A percentile compares a stretch with the other conserved stretches of the same genome.
phyloP scores from a whole-genome alignment of 2,888 invertebrate species.

The Caenorhabditis macrosperma region DNA sequence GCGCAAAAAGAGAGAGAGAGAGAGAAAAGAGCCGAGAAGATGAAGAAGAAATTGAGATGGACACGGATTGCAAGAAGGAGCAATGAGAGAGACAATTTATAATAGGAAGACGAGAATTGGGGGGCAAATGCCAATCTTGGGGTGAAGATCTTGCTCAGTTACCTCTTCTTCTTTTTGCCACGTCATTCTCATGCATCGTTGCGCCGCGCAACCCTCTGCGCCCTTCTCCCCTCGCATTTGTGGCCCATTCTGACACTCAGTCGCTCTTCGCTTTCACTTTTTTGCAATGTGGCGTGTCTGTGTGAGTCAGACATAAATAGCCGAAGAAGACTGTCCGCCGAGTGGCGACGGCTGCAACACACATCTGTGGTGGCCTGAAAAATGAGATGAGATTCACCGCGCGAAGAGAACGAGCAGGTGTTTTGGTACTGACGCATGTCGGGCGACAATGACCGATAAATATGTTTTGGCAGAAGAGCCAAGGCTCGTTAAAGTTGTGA shows the following conservation, averaged over 20 bases:
- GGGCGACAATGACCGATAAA: too few relatives aligned
- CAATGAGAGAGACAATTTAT: too few relatives aligned
- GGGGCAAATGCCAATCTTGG: not conserved
- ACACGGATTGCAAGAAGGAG: not conserved
- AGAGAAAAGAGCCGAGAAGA: not conserved
- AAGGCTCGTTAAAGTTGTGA: not conserved
- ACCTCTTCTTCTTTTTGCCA: not conserved
- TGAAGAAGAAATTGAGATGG: constrained; percentile 4
- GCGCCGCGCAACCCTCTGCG: not conserved
- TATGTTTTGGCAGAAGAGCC: not conserved
- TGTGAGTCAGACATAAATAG: constrained; percentile 16
- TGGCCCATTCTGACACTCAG: not conserved
- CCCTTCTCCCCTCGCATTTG: not conserved
- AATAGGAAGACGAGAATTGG: too few relatives aligned
- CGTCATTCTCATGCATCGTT: constrained; percentile 18
- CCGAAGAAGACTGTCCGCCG: not conserved
- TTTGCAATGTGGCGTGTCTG: not conserved
- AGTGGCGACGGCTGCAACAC: constrained; percentile 6
- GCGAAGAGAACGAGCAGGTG: not conserved
- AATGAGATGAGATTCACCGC: not conserved
- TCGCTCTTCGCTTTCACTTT: constrained; percentile 7
- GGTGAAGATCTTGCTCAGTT: not conserved
- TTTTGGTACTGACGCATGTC: not conserved
- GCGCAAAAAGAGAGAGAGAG: not conserved
- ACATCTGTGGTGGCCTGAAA: constrained; percentile 2